Base-by-base conservation (phyloP, 2,888 invertebrate species). In the Pedicia rivosa region DNA sequence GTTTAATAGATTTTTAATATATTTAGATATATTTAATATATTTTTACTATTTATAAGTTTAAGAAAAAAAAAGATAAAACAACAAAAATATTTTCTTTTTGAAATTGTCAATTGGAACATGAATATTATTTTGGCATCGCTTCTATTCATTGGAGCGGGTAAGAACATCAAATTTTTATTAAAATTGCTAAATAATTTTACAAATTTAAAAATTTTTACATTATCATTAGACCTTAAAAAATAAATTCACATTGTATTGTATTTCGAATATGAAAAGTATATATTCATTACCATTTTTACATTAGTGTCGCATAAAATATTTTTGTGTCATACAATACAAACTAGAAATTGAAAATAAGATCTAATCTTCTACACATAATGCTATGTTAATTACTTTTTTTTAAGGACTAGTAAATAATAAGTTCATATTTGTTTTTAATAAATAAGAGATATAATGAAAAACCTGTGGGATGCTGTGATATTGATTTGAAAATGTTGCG, bases 391-490 rank as follows among this genome's bases (percentile, higher is more conserved):
- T 29, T 13, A 2, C 17, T 8, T 28, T 26, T 26, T n/a, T n/a
- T 17, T 4, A 6, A 4, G 29, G 15, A 15, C 29, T 3, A 15
- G n/a, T 10, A 24, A 10, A 3, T n/a, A 24, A 24, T 10, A 10
- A n/a, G n/a, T 24, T 24, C 24, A 8, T 10, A 17, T 17, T 10
- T 30, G n/a, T 30, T 17, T 8, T 3, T 30, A 17, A 17, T 30
- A 12, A 19, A 17, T 3, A n/a, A n/a, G 19, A 30, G 16, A 16
- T 30, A 19, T 30, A n/a, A 17, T 30, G 16, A 30, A 30, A 30
- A 30, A 30, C 15, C 27, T 35, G 39, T 39, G 36, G 39, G 39
- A 39, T 31, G 39, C 39, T 39, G 39, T 26, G 36, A 29, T 39
- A 39, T 39, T 35, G 39, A 39, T 39, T 39, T 39, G 31, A 30